Evolutionary conservation across 2,888 invertebrate species (phyloP), one percentile per base, ranked within the genome.

Genomic region (Leucophenga montana): DNA sequence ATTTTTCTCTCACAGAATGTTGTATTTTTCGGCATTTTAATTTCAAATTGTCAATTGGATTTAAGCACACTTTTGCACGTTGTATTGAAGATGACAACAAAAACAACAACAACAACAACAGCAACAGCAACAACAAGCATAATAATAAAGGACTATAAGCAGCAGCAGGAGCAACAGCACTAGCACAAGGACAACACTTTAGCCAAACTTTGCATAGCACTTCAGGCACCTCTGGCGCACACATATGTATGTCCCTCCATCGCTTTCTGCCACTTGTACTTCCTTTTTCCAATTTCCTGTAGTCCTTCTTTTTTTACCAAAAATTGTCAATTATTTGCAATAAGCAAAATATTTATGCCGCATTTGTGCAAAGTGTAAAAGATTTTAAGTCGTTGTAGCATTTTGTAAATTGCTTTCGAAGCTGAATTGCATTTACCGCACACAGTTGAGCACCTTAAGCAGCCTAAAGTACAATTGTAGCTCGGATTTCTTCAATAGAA

Each of bases 11-110:
- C 50, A 31, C 18, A 16, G 59, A 53, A 70, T 75, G 70, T 70
- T 82, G 80, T 78, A 78, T 81, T 81, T 82, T 81, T 82, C 78
- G 81, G 82, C 82, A 82, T 82, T 82, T 82, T 82, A 82, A 82
- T 82, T 82, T 82, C 73, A 82, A 82, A 82, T 81, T 82, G 80
- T 78, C 82, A 82, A 82, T 82, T 82, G 80, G 80, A 82, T 81
- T 82, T 82, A 82, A 82, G 82, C 75, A 82, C 78, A 72, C 75
- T 79, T 16, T 39, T 22, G 20, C 27, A 64, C 46, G 9, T 20
- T 31, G 3, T 62, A 9, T n/a, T 46, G 20, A 46, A 18, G 33
- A 62, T 62, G 14, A 13, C 22, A 13, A 57, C 73, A 77, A 78
- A 75, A 74, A 75, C 76, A 70, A 77, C 75, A 75, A 75, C 71